phyloP scores from a whole-genome alignment of 2,113 vertebrate genomes.

The Neodontobutis hainanensis region DNA sequence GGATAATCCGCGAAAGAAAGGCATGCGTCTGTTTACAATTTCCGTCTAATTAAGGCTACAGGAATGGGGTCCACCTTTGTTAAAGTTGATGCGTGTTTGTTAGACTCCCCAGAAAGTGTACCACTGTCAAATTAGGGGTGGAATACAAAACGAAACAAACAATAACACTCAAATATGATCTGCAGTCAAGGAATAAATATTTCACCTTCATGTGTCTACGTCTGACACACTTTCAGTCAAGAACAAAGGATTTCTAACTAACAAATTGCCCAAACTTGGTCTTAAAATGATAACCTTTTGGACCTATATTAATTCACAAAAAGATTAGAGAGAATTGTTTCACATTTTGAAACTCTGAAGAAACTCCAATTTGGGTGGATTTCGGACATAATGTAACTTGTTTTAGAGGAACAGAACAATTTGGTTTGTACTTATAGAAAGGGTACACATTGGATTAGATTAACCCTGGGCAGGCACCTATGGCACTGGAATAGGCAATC shows the following conservation, averaged over 20 bases:
- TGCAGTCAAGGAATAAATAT: constrained; percentile 79
- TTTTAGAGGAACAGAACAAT: constrained; percentile 25
- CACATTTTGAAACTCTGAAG: constrained; percentile 13
- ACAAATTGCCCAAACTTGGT: constrained; percentile 71
- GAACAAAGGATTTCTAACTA: constrained; percentile 74
- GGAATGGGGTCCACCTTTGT: constrained; percentile 73
- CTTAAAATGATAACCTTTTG: constrained; percentile 63
- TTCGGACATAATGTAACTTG: constrained; percentile 34
- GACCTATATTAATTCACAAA: constrained; percentile 63
- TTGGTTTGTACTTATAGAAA: too few relatives aligned
- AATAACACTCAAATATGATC: constrained; percentile 78
- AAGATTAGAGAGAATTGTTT: constrained; percentile 22
- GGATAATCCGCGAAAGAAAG: constrained; percentile 79
- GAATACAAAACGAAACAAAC: constrained; percentile 79
- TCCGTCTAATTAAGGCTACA: constrained; percentile 79
- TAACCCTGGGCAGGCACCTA: too few relatives aligned
- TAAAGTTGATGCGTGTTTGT: constrained; percentile 76
- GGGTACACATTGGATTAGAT: too few relatives aligned
- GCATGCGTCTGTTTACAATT: constrained; percentile 77
- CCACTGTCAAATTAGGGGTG: constrained; percentile 74
- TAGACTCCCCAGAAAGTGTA: constrained; percentile 70
- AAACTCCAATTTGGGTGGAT: constrained; percentile 50
- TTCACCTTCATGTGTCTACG: constrained; percentile 77
- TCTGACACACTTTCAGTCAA: constrained; percentile 74
- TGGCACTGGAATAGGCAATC: too few relatives aligned